A percentile compares a stretch with the other conserved stretches of the same genome.
Conservation (phyloP, 2,113 vertebrate genomes). For the Parotia lawesii region DNA sequence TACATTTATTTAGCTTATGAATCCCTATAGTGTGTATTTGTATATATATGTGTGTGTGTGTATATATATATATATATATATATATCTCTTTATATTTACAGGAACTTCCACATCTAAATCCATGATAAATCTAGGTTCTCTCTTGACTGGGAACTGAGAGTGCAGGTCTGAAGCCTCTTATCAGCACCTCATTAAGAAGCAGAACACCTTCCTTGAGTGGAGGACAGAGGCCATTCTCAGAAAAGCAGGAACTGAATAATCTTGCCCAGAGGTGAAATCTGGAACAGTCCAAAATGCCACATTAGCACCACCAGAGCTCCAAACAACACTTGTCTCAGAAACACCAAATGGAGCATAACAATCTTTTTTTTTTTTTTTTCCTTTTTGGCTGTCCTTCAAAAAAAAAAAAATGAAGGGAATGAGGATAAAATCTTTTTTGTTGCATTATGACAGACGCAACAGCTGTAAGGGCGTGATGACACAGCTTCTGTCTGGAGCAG, state of each 20-base stretch:
- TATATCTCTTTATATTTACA: not conserved
- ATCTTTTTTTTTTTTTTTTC: not conserved
- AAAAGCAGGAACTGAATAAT: not conserved
- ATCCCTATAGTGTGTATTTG: not conserved
- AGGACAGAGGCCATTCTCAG: not conserved
- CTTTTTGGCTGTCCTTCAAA: not conserved
- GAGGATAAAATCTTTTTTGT: not conserved
- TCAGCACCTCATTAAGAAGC: not conserved
- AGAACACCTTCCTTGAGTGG: not conserved
- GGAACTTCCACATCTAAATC: not conserved
- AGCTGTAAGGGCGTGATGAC: not conserved
- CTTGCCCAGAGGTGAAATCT: not conserved
- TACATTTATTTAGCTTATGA: not conserved
- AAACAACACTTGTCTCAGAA: not conserved
- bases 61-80: too few relatives aligned
- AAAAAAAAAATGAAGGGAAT: not conserved
- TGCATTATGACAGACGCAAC: not conserved
- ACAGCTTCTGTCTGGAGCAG: not conserved
- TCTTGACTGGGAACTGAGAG: not conserved
- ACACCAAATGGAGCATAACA: not conserved
- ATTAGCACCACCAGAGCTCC: not conserved
- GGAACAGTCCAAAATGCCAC: not conserved
- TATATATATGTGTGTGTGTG: accelerated
- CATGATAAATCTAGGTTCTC: not conserved
- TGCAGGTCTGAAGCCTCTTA: not conserved